These are phyloP conservation scores for Parauchenoglanis ngamensis DNA, from an alignment of 2,797 vertebrate genomes.

Conservation along the genomic window DNA sequence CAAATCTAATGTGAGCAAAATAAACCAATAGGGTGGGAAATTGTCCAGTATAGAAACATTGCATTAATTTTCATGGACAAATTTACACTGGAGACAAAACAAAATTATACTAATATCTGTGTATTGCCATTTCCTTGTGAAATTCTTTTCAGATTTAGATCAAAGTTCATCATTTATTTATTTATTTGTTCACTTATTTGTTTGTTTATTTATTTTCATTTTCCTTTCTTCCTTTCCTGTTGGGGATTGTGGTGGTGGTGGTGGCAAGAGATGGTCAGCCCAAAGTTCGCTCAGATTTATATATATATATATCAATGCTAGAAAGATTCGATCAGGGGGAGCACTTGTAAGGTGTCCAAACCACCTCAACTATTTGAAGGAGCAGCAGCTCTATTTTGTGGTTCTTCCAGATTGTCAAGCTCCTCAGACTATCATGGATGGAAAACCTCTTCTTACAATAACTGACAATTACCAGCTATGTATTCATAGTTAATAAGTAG, in stretches of 20 bases:
- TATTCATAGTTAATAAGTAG: background rate
- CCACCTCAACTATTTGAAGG: background rate
- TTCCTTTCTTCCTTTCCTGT: background rate
- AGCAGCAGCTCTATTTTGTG: background rate
- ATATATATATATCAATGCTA: too few relatives aligned
- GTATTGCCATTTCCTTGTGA: background rate
- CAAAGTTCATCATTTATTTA: background rate
- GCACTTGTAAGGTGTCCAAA: background rate
- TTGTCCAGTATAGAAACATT: background rate
- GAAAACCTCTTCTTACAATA: background rate
- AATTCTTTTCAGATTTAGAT: background rate
- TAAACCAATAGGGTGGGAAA: background rate
- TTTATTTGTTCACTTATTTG: background rate
- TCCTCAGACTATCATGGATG: background rate
- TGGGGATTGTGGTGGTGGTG: background rate
- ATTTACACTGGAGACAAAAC: slow-evolving; percentile 1
- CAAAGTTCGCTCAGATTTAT: background rate
- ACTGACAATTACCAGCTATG: background rate
- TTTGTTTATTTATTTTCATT: too few relatives aligned
- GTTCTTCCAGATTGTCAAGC: background rate
- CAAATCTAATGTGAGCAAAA: background rate
- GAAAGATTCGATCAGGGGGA: background rate
- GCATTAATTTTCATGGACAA: slow-evolving; percentile 7
- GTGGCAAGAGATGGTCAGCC: too few relatives aligned
- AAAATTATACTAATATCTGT: background rate